Evolutionary conservation across 1,140 invertebrate genomes (phyloP).

Genomic region (Trichoplusia ni): DNA sequence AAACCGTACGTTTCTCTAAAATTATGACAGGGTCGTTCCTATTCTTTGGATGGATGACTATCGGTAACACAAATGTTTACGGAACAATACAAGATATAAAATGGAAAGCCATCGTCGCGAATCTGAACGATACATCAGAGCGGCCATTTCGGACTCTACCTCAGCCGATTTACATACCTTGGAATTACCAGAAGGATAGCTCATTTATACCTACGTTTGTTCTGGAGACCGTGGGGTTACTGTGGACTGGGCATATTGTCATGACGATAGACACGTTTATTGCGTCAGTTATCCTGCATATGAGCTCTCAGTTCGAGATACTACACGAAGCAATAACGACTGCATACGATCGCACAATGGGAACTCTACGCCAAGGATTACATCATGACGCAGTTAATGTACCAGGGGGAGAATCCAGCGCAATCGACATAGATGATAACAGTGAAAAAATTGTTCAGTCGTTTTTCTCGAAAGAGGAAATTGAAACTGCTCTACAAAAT

Average conservation of each 20-base stretch:
- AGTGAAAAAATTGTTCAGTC: constrained; percentile 47
- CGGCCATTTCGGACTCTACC: constrained; percentile 59
- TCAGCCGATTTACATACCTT: constrained; percentile 74
- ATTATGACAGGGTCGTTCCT: constrained; percentile 67
- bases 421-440: not conserved
- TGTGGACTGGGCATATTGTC: constrained; percentile 77
- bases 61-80: constrained; percentile 67
- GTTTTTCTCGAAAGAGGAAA: constrained; percentile 50
- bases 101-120: constrained; percentile 60
- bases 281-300: constrained; percentile 70
- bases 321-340: constrained; percentile 67
- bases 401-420: not conserved
- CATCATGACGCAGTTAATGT: not conserved
- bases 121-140: constrained; percentile 49
- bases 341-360: constrained; percentile 63
- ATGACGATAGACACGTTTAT: constrained; percentile 76
- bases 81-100: constrained; percentile 66
- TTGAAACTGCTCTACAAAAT: constrained; percentile 56
- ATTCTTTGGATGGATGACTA: constrained; percentile 74
- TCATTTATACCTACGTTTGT: constrained; percentile 63
- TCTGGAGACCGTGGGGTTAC: constrained; percentile 65
- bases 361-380: constrained; percentile 40
- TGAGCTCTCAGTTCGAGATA: constrained; percentile 70
- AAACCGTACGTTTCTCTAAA: constrained; percentile 55
- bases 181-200: constrained; percentile 61